These are phyloP conservation scores for Leiothrix lutea DNA, from an alignment of 2,113 vertebrate species.

Conservation along the genomic window DNA sequence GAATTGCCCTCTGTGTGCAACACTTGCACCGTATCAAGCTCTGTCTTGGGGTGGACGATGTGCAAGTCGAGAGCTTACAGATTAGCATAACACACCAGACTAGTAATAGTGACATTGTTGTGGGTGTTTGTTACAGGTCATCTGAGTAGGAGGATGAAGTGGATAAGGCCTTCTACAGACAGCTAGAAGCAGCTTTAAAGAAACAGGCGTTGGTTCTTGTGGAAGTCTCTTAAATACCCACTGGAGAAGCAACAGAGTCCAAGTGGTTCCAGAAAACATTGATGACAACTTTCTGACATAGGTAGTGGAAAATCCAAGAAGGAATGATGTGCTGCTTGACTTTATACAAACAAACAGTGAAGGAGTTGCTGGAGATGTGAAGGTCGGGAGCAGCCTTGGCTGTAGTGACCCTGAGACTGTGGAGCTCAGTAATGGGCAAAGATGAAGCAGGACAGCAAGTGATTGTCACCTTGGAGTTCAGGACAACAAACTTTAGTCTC, in stretches of 20 bases:
- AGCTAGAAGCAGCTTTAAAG: background rate
- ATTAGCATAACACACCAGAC: background rate
- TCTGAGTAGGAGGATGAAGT: background rate
- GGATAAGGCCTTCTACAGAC: background rate
- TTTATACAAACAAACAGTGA: background rate
- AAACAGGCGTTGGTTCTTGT: background rate
- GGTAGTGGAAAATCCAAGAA: background rate
- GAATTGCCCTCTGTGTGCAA: background rate
- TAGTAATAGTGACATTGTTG: background rate
- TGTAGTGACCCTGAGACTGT: background rate
- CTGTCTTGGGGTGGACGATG: background rate
- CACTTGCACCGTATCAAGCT: background rate
- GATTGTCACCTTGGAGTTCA: background rate
- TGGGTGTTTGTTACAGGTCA: background rate
- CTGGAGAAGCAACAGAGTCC: background rate
- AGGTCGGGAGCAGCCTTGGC: background rate
- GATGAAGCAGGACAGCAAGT: background rate
- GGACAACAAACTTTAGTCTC: background rate
- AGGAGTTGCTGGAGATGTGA: background rate
- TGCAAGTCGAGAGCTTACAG: rapidly evolving
- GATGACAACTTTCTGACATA: background rate
- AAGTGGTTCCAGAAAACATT: background rate
- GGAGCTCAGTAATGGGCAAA: background rate
- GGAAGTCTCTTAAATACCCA: background rate
- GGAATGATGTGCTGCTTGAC: background rate